These are phyloP conservation scores for Drosophila paranaensis DNA, from an alignment of 2,888 invertebrate species.

Conservation along the genomic window DNA sequence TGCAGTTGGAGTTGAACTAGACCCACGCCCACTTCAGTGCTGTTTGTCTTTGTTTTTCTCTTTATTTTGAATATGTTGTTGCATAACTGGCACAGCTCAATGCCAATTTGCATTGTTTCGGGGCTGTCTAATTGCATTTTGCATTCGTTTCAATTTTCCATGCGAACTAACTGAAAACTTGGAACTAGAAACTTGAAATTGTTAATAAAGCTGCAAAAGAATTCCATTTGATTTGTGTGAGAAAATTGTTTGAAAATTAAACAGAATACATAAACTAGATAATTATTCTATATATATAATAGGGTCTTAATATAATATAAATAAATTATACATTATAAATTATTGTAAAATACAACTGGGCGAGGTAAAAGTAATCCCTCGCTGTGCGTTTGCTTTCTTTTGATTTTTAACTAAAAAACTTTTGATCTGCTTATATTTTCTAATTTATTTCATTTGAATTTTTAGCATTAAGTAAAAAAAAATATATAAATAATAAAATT, in stretches of 20 bases:
- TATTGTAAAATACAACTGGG: too few species aligned
- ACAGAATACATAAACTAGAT: too few species aligned
- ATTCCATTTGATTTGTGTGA: neutral
- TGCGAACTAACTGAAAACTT: neutral
- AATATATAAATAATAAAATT: too few species aligned
- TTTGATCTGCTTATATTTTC: too few species aligned
- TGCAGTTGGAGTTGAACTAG: neutral
- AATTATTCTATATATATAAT: too few species aligned
- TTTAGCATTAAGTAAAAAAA: too few species aligned
- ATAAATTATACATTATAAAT: too few species aligned
- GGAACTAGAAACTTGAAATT: neutral
- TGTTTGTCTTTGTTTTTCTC: conserved; percentile 6
- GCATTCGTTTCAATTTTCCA: conserved; percentile 12
- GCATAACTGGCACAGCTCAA: conserved; percentile 38
- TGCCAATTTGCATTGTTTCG: conserved; percentile 38
- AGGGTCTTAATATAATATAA: too few species aligned
- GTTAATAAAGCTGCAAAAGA: neutral
- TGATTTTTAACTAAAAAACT: too few species aligned
- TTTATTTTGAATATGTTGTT: conserved; percentile 42
- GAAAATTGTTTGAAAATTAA: neutral
- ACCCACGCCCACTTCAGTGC: neutral
- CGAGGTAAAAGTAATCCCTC: too few species aligned
- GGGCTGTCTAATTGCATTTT: conserved; percentile 37
- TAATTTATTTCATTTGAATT: too few species aligned
- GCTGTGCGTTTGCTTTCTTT: too few species aligned